Base-by-base conservation (phyloP, 2,797 vertebrate genomes). In the Silurus lanzhouensis region DNA sequence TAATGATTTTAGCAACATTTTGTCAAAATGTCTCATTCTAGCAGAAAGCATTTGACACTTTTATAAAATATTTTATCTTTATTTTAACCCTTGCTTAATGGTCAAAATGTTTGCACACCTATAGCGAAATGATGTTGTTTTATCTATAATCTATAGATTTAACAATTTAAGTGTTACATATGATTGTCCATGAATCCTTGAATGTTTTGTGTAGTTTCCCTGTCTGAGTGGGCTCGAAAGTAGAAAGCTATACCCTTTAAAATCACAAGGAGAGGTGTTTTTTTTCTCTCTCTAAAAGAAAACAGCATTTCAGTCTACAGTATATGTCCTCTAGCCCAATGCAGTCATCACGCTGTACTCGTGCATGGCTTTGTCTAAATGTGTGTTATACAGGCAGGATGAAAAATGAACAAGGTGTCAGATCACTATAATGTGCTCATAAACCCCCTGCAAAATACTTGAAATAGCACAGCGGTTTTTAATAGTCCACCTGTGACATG, bases 391-490 rank as follows among this genome's bases (percentile, higher is more conserved):
- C 14, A 58, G 57, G 44, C 38, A 15, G 19, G 19, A 27, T 52
- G 46, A 81, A 81, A 81, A 19, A 81, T 66, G 2, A 31, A 52
- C 46, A 81, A 27, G 61, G 79, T 81, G 44, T 81, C 79, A 81
- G 61, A 14, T 66, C 44, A 17, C 61, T 27, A 4, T 48, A 67
- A 31, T 20, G 46, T 31, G 1, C 8, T 44, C 60, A 68, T 20
- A 81, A 13, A 81, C 9, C 46, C 55, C 48, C n/a, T 67, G 15
- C 64, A 81, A 31, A 80, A 46, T 64, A 60, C 10, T 22, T 77
- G 6, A 48, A 64, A 64, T 66, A 6, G 44, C 63, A 31, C 25
- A 55, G 19, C 0, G 44, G 19, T 19, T 81, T 61, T 66, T 48
- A 77, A 63, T 63, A 79, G 38, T 27, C 63, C 7, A 20, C 63